A percentile compares a stretch with the other conserved stretches of the same genome.
phyloP scores from a whole-genome alignment of 2,888 invertebrate species.

The Balanococcus diminutus region DNA sequence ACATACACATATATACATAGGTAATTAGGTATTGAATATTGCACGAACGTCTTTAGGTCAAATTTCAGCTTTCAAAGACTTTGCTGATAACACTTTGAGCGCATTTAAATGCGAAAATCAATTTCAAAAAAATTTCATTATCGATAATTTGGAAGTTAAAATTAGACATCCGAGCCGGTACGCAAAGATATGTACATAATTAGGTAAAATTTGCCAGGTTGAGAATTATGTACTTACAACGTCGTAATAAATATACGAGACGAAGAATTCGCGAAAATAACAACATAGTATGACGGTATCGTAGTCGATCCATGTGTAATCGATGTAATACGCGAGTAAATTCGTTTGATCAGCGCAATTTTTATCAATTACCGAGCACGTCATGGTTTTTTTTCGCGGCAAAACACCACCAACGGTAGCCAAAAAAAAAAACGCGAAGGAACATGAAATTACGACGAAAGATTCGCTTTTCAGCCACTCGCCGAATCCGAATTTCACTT shows the following conservation, averaged over 20 bases:
- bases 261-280: slow-evolving; percentile 44
- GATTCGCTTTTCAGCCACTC: too few relatives aligned
- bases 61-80: neutral
- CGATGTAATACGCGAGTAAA: slow-evolving; percentile 42
- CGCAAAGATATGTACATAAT: neutral
- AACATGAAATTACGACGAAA: too few relatives aligned
- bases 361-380: slow-evolving; percentile 33
- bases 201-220: neutral
- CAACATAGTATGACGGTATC: slow-evolving; percentile 49
- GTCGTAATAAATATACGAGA: slow-evolving; percentile 52
- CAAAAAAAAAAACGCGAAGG: slow-evolving; percentile 6
- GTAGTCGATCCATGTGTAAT: slow-evolving; percentile 53
- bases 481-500: neutral
- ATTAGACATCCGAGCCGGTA: too few relatives aligned
- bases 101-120: neutral
- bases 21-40: too few relatives aligned
- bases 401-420: neutral
- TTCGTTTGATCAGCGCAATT: neutral
- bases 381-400: slow-evolving; percentile 23
- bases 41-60: neutral
- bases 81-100: neutral
- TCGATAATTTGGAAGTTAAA: neutral
- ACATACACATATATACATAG: too few relatives aligned
- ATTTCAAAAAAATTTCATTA: neutral
- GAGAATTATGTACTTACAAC: slow-evolving; percentile 41